phyloP scores from a whole-genome alignment of 2,113 vertebrate genomes.

The Ramphastos sulfuratus region DNA sequence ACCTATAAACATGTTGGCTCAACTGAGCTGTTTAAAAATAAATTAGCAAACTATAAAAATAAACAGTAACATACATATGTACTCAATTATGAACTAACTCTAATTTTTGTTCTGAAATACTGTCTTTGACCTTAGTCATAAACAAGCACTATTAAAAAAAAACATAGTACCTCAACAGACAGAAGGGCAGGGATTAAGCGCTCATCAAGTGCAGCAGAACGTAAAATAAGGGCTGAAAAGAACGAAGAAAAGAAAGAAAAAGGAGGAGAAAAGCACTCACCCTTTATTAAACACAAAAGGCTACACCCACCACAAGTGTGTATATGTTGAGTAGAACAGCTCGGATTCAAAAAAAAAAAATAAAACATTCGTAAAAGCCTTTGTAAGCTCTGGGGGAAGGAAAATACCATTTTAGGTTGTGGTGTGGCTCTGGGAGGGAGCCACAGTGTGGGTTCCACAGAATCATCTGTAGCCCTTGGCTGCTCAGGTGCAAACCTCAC shows the following conservation, averaged over 20 bases:
- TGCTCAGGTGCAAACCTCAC: neutral
- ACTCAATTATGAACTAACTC: slow-evolving; percentile 82
- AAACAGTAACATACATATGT: slow-evolving; percentile 83
- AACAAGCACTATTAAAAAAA: slow-evolving; percentile 85
- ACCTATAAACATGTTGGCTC: slow-evolving; percentile 80
- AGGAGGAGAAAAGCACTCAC: neutral
- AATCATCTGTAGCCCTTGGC: neutral
- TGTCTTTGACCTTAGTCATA: slow-evolving; percentile 83
- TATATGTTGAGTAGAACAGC: slow-evolving; percentile 28
- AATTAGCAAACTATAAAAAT: slow-evolving; percentile 87
- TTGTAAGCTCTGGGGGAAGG: neutral
- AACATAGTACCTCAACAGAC: slow-evolving; percentile 79
- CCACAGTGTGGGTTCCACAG: neutral
- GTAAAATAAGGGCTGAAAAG: slow-evolving; percentile 62
- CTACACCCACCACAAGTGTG: neutral
- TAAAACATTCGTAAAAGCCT: slow-evolving; percentile 36
- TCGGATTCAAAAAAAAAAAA: slow-evolving; percentile 26
- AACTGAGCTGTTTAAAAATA: slow-evolving; percentile 84
- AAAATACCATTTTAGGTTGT: accelerated
- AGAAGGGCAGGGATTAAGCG: slow-evolving; percentile 79
- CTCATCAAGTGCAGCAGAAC: slow-evolving; percentile 55
- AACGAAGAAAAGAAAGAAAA: neutral
- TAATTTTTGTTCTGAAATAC: slow-evolving; percentile 84
- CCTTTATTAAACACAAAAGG: slow-evolving; percentile 25
- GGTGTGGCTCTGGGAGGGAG: neutral